phyloP scores from a whole-genome alignment of 2,888 invertebrate genomes.

The Himalopsyche kuldschensis region DNA sequence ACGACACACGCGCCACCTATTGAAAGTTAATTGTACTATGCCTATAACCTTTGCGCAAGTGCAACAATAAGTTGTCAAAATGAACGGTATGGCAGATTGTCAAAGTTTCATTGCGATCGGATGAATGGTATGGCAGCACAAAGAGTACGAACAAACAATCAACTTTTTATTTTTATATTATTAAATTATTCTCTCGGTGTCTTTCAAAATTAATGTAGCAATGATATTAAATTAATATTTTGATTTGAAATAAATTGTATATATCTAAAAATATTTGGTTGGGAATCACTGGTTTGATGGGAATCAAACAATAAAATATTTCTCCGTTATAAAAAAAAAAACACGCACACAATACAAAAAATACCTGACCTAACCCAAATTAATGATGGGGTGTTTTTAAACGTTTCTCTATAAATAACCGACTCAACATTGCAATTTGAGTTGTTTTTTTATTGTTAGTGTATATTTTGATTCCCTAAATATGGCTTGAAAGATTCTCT shows the following conservation, averaged over 20 bases:
- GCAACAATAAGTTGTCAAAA: no score
- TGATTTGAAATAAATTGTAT: neutral
- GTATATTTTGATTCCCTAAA: neutral
- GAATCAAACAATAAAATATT: conserved; percentile 7
- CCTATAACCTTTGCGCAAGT: no score
- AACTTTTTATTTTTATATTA: no score
- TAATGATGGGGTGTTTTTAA: conserved; percentile 31
- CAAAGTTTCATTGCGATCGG: no score
- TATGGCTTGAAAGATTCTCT: neutral
- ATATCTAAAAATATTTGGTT: neutral
- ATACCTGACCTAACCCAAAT: conserved; percentile 31
- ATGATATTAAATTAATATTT: neutral
- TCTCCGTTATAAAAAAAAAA: neutral
- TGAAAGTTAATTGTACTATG: no score
- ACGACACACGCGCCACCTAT: no score
- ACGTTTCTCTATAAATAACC: conserved; percentile 22
- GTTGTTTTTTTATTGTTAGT: conserved; percentile 6
- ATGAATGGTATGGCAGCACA: no score
- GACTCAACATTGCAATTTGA: conserved; percentile 23
- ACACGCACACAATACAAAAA: conserved; percentile 3
- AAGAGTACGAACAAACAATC: no score
- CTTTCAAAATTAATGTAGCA: neutral
- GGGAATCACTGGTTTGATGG: neutral
- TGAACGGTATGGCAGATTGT: no score
- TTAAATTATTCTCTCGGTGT: no score